Evolutionary conservation across 2,113 vertebrate genomes (phyloP).

Genomic region (Neoarius graeffei): DNA sequence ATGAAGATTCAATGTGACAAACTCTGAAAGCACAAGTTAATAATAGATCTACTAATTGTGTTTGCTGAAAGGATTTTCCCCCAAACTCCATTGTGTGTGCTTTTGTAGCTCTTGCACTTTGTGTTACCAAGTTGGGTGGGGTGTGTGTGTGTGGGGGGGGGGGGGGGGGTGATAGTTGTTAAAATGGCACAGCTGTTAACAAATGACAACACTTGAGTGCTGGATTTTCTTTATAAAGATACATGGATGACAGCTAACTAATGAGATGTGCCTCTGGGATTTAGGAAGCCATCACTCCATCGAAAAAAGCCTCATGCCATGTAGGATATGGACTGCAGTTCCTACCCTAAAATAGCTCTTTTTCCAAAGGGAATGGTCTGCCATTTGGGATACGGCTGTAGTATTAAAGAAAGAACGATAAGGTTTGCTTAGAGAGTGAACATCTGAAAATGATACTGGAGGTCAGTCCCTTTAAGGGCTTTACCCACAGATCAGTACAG

Average conservation of each 20-base stretch:
- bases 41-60: conserved; percentile 63
- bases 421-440: background rate
- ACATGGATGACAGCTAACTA: conserved; percentile 37
- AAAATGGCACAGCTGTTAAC: conserved; percentile 21
- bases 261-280: conserved; percentile 43
- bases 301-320: conserved; percentile 10
- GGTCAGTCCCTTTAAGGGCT: background rate
- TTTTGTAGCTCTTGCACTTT: conserved; percentile 25
- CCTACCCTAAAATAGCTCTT: conserved; percentile 35
- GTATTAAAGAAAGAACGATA: conserved; percentile 13
- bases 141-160: background rate
- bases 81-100: conserved; percentile 45
- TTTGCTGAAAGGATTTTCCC: conserved; percentile 43
- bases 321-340: conserved; percentile 16
- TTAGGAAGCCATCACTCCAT: conserved; percentile 1
- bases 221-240: conserved; percentile 23
- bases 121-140: conserved; percentile 4
- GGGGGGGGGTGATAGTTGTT: background rate
- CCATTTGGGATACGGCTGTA: conserved; percentile 20
- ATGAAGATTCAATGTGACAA: conserved; percentile 49
- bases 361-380: conserved; percentile 19
- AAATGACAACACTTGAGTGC: conserved; percentile 33
- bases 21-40: conserved; percentile 49
- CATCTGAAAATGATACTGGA: conserved; percentile 16
- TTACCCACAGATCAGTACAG: conserved; percentile 10